phyloP scores from a whole-genome alignment of 2,113 vertebrate genomes.

The Ibidorhyncha struthersii region DNA sequence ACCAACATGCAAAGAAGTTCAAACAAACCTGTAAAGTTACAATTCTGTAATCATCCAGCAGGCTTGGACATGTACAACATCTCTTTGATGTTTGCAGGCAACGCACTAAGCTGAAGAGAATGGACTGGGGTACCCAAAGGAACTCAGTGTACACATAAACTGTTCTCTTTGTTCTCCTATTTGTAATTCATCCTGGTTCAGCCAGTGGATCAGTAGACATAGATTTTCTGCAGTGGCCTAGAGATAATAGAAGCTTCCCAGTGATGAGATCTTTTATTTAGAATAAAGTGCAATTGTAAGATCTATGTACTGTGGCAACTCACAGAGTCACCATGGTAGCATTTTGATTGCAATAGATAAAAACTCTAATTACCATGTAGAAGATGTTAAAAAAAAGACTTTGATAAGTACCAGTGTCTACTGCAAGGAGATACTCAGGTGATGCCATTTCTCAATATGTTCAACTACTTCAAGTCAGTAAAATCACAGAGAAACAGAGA shows the following conservation, averaged over 20 bases:
- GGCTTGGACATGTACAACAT: not conserved
- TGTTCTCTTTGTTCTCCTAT: not conserved
- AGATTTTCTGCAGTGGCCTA: not conserved
- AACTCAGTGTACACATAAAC: not conserved
- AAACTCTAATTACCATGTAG: not conserved
- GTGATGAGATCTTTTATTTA: not conserved
- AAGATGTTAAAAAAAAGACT: not conserved
- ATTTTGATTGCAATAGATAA: not conserved
- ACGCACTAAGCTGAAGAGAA: not conserved
- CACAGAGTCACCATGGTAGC: not conserved
- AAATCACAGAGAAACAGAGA: not conserved
- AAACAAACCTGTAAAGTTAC: not conserved
- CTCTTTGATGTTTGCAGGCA: not conserved
- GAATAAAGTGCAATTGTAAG: not conserved
- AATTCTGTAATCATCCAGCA: not conserved
- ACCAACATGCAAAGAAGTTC: not conserved
- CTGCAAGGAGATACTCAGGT: not conserved
- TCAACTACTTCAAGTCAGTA: not conserved
- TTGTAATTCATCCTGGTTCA: not conserved
- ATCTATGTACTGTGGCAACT: not conserved
- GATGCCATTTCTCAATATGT: not conserved
- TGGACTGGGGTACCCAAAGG: not conserved
- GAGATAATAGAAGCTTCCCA: not conserved
- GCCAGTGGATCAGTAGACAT: not conserved
- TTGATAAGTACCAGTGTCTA: not conserved